Base-by-base conservation (phyloP, 2,888 invertebrate genomes). In the Acronicta alni region DNA sequence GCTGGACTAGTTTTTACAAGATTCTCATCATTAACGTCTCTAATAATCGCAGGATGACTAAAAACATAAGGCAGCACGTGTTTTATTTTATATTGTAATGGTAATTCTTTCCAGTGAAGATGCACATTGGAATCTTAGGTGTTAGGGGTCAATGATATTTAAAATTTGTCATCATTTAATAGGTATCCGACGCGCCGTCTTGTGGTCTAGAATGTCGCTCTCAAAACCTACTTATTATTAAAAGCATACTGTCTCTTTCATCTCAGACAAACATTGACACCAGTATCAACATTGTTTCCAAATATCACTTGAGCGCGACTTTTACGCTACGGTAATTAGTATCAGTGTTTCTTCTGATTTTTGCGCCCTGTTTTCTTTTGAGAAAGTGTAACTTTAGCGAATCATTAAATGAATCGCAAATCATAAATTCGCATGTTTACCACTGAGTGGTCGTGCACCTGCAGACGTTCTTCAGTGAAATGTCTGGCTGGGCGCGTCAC, bases 401-500 rank as follows among this genome's bases (percentile, higher is more conserved):
- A 85, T 83, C 77, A 81, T 79, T 80, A 79, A 77, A 70, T 73
- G 73, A 81, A 77, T 72, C 76, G 82, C 76, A 77, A 80, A 85
- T 71, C 76, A 57, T 69, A 75, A 81, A 81, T 80, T 83, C 75
- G 80, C 81, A 77, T 81, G 81, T 83, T 83, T 80, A 68, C 54
- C 46, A 77, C 75, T 70, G 67, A 68, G 80, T 77, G 72, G 80
- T 73, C 65, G 64, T 79, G 67, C 78, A 77, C 75, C 77, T 74
- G 74, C 88, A 86, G 77, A 74, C 78, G 67, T 74, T 80, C 72
- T 78, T 75, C 81, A 81, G 90, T 87, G 92, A 92, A 91, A 91
- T 84, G 90, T 82, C 82, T 84, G 83, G 65, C 79, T 81, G 87
- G 83, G 83, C 85, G 84, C 90, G 91, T 91, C 92, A 91, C 89